Evolutionary conservation across 2,888 invertebrate species (phyloP), one percentile per base, ranked within the genome.

Genomic region (Microchrysa polita): DNA sequence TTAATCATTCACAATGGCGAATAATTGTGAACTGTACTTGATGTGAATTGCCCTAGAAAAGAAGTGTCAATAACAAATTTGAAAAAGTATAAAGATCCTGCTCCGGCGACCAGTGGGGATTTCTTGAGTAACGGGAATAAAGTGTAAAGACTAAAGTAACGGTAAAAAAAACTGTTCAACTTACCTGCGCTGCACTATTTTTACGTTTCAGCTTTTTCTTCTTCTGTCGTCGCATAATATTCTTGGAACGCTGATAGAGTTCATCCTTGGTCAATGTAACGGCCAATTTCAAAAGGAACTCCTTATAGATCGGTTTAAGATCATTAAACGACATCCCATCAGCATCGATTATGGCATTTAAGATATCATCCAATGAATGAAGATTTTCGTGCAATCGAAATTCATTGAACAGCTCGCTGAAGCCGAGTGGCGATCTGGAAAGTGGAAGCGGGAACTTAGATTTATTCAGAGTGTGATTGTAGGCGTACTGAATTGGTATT

Each of bases 321-420:
- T 95, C 95, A 86, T 95, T 95, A 84, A 95, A 95, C 73, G 94
- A 94, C 95, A 95, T 95, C 75, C 95, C 95, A 83, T 95, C 94
- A 44, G 94, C 91, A 84, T 95, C 93, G 79, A 96, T 94, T 81
- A 96, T 95, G 81, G 93, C 93, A 80, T 92, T 93, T 67, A 96
- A 87, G 79, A 94, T 94, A 80, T 94, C 94, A 81, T 95, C 95
- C 85, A 95, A 90, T 73, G 93, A 94, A 81, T 93, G 93, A 69
- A 95, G 88, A 80, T 94, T 94, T 86, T 95, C 95, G 85, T 95
- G 94, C 80, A 93, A 90, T 79, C 93, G 90, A 81, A 94, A 92
- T 86, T 94, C 94, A 83, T 93, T 93, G 83, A 94, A 94, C 79
- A 94, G 88, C 86, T 94, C 94, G 81, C 92, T 92, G 86, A 94